Conservation (phyloP, 2,888 invertebrate species). For the Masnerella sp. region DNA sequence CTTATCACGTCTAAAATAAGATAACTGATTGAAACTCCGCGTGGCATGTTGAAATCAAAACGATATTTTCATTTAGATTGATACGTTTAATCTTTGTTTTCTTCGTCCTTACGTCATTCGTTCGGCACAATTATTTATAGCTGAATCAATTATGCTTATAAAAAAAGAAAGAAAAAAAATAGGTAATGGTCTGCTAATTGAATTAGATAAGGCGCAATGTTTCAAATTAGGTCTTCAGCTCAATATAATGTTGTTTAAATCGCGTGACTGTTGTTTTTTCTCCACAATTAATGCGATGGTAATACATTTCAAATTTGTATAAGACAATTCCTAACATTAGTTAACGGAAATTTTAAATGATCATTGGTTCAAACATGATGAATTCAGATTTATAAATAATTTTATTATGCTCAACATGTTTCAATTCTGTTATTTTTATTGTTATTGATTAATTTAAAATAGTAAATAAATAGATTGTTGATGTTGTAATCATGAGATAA, state of each 20-base stretch:
- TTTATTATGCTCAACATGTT: no score
- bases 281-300: no score
- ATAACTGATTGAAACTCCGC: slow-evolving; percentile 27
- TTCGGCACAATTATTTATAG: slow-evolving; percentile 15
- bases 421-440: no score
- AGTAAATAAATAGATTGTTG: no score
- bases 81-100: slow-evolving; percentile 38
- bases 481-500: no score
- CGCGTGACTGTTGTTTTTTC: not conserved
- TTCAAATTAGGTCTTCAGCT: not conserved
- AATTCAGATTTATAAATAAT: no score
- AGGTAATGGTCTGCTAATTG: slow-evolving; percentile 9
- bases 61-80: slow-evolving; percentile 41
- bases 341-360: no score
- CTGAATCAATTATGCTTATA: slow-evolving; percentile 1
- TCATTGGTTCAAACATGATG: no score
- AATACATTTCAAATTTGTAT: no score
- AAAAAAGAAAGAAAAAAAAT: slow-evolving; percentile 5
- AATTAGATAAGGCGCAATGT: slow-evolving; percentile 14
- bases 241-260: slow-evolving; percentile 10
- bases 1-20: slow-evolving; percentile 43
- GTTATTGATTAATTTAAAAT: no score
- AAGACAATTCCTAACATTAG: no score
- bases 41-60: slow-evolving; percentile 29
- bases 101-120: slow-evolving; percentile 19